These are phyloP conservation scores for Clarias laeviceps DNA, from an alignment of 2,797 vertebrate genomes.

Conservation along the genomic window DNA sequence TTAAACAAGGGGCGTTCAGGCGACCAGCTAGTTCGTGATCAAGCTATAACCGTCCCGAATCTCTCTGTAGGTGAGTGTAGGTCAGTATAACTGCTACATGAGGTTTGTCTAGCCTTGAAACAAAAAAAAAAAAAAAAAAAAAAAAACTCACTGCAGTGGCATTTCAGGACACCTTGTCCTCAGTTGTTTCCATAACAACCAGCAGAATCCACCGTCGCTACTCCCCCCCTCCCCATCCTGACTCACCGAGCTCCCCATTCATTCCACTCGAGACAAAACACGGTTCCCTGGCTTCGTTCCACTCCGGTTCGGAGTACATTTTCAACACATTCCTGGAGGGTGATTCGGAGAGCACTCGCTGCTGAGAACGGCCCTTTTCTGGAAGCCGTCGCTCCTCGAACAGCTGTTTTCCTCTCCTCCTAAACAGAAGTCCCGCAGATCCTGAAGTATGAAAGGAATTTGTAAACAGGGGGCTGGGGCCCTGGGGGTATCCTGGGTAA, in stretches of 20 bases:
- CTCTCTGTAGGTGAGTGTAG: background rate
- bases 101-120: conserved; percentile 22
- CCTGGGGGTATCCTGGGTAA: conserved; percentile 68
- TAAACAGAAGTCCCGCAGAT: conserved; percentile 56
- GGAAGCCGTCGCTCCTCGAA: conserved; percentile 43
- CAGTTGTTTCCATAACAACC: conserved; percentile 38
- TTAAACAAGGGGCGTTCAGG: background rate
- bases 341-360: conserved; percentile 34
- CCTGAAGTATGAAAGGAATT: conserved; percentile 72
- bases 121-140: conserved; percentile 11
- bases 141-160: conserved; percentile 56
- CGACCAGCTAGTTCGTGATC: background rate
- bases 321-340: conserved; percentile 54
- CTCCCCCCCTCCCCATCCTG: background rate
- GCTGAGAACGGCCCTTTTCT: conserved; percentile 47
- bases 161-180: conserved; percentile 50
- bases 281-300: conserved; percentile 4
- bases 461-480: conserved; percentile 68
- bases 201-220: conserved; percentile 19
- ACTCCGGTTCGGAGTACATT: conserved; percentile 2
- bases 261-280: conserved; percentile 23
- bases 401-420: conserved; percentile 62
- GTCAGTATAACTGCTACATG: conserved; percentile 42
- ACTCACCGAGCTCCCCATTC: conserved; percentile 22
- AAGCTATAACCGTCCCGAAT: conserved; percentile 8